Percentiles rank a stretch among this genome's conserved stretches.
Conservation (phyloP, 2,797 vertebrate species). For the Kryptolebias ocellatus region DNA sequence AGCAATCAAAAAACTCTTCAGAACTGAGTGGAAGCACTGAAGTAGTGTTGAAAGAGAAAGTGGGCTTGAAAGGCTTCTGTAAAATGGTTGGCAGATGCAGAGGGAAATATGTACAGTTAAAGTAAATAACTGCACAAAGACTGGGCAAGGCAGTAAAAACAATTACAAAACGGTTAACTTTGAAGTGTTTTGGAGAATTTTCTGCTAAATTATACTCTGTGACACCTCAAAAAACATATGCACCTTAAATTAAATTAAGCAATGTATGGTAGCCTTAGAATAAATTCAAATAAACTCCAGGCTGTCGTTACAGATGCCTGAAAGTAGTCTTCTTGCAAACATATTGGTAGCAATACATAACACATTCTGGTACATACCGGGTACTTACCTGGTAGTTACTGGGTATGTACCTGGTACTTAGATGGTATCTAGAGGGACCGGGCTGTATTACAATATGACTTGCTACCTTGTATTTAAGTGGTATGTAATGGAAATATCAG, state of each 20-base stretch:
- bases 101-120: slow-evolving; percentile 22
- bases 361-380: no score
- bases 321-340: neutral
- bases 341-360: neutral
- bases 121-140: slow-evolving; percentile 15
- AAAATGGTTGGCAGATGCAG: slow-evolving; percentile 37
- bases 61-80: slow-evolving; percentile 20
- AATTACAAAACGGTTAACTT: slow-evolving; percentile 28
- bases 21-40: slow-evolving; percentile 29
- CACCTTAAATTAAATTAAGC: neutral
- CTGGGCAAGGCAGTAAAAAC: slow-evolving; percentile 2
- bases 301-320: neutral
- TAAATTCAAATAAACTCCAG: neutral
- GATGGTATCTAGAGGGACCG: no score
- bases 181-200: neutral
- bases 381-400: no score
- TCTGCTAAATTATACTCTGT: neutral
- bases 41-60: slow-evolving; percentile 30
- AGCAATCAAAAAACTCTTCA: slow-evolving; percentile 58
- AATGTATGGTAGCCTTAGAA: neutral
- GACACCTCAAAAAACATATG: neutral
- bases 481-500: no score
- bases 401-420: no score
- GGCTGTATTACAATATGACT: no score
- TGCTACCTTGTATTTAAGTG: no score